These are phyloP conservation scores for Mola mola DNA, from an alignment of 2,113 vertebrate genomes.

Conservation along the genomic window DNA sequence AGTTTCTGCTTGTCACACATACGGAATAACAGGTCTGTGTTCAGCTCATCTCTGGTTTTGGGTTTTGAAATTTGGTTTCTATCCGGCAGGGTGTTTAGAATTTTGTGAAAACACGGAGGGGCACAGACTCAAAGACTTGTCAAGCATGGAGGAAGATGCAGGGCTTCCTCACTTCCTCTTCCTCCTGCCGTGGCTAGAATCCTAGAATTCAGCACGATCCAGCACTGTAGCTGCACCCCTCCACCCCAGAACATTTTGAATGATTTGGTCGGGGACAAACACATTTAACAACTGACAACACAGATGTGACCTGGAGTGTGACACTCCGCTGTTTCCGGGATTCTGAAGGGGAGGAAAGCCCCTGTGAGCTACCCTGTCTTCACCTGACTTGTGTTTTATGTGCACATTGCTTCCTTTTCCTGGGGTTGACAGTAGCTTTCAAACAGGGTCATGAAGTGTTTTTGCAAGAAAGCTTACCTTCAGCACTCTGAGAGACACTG, in stretches of 20 bases:
- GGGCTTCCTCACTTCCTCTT: conserved; percentile 43
- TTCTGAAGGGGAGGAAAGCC: conserved; percentile 25
- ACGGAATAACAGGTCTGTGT: too few species aligned
- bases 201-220: conserved; percentile 6
- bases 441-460: conserved; percentile 58
- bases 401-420: conserved; percentile 51
- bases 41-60: too few species aligned
- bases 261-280: conserved; percentile 27
- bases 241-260: conserved; percentile 36
- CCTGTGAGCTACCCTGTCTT: conserved; percentile 21
- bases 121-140: conserved; percentile 7
- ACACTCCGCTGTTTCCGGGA: conserved; percentile 53
- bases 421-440: conserved; percentile 63
- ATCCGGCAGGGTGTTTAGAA: too few species aligned
- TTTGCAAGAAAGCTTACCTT: conserved; percentile 73
- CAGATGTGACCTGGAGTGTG: conserved; percentile 40
- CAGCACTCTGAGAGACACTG: conserved; percentile 27
- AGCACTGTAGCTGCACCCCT: background rate
- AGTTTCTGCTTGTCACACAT: too few species aligned
- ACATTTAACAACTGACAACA: conserved; percentile 35
- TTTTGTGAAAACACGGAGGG: conserved; percentile 6
- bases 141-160: conserved; percentile 11
- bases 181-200: background rate
- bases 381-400: conserved; percentile 34
- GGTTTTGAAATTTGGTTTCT: too few species aligned